phyloP scores from a whole-genome alignment of 2,113 vertebrate species.

The Prunella fulvescens region DNA sequence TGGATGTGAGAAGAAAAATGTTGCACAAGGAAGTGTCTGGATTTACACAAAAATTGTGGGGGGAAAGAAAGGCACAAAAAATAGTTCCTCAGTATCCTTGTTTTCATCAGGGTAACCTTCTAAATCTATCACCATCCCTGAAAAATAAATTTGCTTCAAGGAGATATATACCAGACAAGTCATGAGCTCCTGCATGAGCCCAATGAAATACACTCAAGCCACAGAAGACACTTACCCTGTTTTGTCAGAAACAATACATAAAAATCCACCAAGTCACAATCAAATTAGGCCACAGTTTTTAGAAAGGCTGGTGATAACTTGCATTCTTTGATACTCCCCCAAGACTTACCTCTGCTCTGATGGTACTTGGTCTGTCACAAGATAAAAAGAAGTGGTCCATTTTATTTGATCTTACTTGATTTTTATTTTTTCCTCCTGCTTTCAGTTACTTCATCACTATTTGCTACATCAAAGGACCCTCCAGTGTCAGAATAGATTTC shows the following conservation, averaged over 20 bases:
- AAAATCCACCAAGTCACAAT: not conserved
- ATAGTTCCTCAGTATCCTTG: not conserved
- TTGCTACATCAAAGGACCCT: not conserved
- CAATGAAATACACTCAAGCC: not conserved
- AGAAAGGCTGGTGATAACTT: not conserved
- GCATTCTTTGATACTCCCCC: not conserved
- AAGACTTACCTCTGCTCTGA: not conserved
- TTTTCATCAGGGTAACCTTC: not conserved
- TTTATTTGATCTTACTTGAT: not conserved
- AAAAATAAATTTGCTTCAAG: not conserved
- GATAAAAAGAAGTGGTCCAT: not conserved
- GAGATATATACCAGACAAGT: fast-evolving
- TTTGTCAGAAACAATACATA: not conserved
- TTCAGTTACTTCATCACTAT: not conserved
- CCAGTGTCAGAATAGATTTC: not conserved
- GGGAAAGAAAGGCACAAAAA: not conserved
- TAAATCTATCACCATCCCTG: not conserved
- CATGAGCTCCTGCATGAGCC: not conserved
- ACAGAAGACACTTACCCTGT: not conserved
- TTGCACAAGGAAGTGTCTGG: not conserved
- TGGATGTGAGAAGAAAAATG: not conserved
- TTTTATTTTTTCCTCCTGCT: not conserved
- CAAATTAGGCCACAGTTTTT: not conserved
- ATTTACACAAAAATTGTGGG: not conserved
- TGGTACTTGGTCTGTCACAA: not conserved